Evolutionary conservation across 2,113 vertebrate species (phyloP).

Genomic region (Osmerus mordax): DNA sequence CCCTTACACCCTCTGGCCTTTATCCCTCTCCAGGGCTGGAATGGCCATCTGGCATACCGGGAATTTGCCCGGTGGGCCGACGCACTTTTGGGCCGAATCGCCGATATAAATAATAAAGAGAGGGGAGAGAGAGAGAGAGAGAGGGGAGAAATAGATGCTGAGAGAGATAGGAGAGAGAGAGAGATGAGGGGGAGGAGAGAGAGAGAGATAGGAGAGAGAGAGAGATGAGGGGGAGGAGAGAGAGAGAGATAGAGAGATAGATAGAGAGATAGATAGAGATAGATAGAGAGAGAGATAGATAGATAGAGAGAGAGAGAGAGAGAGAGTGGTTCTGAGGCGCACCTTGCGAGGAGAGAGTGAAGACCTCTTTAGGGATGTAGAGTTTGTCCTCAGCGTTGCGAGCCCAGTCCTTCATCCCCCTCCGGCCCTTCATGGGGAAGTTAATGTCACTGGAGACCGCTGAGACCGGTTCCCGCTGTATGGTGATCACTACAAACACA

Average conservation of each 20-base stretch:
- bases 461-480: conserved; percentile 91
- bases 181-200: neutral
- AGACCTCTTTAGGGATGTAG: conserved; percentile 95
- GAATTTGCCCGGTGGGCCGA: too few species aligned
- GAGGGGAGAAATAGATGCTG: too few species aligned
- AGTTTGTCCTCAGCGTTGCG: conserved; percentile 94
- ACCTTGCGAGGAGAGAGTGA: conserved; percentile 84
- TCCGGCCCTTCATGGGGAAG: conserved; percentile 93
- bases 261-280: neutral
- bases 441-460: conserved; percentile 98
- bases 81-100: too few species aligned
- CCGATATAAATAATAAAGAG: too few species aligned
- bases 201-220: neutral
- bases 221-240: too few species aligned
- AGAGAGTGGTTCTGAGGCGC: conserved; percentile 19
- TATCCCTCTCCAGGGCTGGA: too few species aligned
- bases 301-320: neutral
- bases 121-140: too few species aligned
- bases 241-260: neutral
- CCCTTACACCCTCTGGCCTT: too few species aligned
- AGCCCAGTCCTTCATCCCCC: conserved; percentile 99
- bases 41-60: too few species aligned
- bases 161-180: neutral
- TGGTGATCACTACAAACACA: conserved; percentile 84
- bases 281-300: neutral